phyloP scores from a whole-genome alignment of 2,113 vertebrate species.

The Catharus fuscescens region DNA sequence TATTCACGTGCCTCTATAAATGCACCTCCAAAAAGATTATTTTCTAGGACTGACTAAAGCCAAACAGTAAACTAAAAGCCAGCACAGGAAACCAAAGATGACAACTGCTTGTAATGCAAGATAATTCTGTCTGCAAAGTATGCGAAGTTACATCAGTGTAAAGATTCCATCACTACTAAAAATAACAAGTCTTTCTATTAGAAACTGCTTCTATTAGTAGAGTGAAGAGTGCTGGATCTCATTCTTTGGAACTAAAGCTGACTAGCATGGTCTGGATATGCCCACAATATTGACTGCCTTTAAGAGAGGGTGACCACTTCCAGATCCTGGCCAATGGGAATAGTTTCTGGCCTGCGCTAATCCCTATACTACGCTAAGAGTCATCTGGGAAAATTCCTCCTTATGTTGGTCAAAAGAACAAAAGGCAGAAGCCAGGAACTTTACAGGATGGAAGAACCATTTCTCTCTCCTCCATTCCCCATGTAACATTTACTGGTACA shows the following conservation, averaged over 20 bases:
- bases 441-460: rapidly evolving
- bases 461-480: not conserved
- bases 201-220: not conserved
- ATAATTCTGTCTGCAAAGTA: not conserved
- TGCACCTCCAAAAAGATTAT: not conserved
- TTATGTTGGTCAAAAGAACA: not conserved
- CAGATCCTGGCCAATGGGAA: not conserved
- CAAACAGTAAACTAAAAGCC: not conserved
- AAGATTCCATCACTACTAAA: not conserved
- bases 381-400: not conserved
- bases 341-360: not conserved
- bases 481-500: not conserved
- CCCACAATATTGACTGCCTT: not conserved
- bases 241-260: not conserved
- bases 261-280: not conserved
- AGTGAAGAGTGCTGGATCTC: not conserved
- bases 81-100: not conserved
- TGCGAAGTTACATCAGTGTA: not conserved
- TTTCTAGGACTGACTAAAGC: not conserved
- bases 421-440: not conserved
- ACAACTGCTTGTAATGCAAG: not conserved
- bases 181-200: not conserved
- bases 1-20: not conserved
- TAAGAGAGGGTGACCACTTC: not conserved
- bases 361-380: not conserved